These are phyloP conservation scores for Psettodes erumei DNA, from an alignment of 2,113 vertebrate species.

Conservation along the genomic window DNA sequence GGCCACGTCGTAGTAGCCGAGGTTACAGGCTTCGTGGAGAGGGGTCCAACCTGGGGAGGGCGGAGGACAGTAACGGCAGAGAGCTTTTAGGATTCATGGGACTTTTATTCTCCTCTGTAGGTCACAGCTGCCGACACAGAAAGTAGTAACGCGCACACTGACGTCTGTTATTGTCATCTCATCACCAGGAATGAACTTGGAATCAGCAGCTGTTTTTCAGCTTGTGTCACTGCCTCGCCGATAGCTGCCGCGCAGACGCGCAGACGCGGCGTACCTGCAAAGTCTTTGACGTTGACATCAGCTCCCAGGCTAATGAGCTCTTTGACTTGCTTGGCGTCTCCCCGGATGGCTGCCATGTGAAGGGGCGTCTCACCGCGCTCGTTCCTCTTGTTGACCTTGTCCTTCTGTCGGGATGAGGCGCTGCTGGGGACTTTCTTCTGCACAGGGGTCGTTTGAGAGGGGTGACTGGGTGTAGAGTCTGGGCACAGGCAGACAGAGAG, in stretches of 20 bases:
- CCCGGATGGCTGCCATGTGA: conserved; percentile 98
- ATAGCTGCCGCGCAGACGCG: conserved; percentile 4
- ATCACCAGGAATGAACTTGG: neutral
- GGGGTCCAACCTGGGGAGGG: conserved; percentile 92
- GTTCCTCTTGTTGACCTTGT: conserved; percentile 99
- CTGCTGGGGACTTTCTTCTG: conserved; percentile 95
- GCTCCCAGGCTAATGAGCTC: conserved; percentile 96
- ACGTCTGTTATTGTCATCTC: neutral
- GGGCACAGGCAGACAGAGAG: neutral
- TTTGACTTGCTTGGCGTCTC: conserved; percentile 96
- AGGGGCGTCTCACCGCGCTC: conserved; percentile 97
- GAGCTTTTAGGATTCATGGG: neutral
- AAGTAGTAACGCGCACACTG: neutral
- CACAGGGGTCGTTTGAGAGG: conserved; percentile 89
- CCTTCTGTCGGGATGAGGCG: conserved; percentile 93
- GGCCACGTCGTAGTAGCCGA: conserved; percentile 97
- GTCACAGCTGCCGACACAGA: neutral
- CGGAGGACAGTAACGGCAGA: neutral
- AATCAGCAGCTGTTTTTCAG: conserved; percentile 29
- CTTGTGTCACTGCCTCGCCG: conserved; percentile 28
- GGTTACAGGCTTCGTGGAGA: conserved; percentile 97
- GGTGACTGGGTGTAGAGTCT: conserved; percentile 95
- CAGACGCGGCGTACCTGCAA: conserved; percentile 96
- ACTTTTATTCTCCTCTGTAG: neutral
- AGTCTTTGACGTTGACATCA: conserved; percentile 99